phyloP scores from a whole-genome alignment of 2,113 vertebrate genomes.

The Psilopogon haemacephalus region DNA sequence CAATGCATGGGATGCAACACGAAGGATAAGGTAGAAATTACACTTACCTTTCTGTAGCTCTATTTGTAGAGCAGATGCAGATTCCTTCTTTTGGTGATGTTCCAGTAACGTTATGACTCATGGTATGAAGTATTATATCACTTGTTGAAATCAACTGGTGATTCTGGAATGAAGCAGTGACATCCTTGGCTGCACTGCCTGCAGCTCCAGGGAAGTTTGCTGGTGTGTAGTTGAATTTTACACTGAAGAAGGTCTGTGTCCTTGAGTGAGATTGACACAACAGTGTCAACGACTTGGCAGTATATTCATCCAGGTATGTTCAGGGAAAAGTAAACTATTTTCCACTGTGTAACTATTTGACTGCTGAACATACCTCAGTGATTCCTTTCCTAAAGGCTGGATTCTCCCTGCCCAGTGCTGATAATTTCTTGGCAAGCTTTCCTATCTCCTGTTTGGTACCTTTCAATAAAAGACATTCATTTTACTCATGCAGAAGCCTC shows the following conservation, averaged over 20 bases:
- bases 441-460: background rate
- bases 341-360: background rate
- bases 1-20: background rate
- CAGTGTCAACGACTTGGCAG: background rate
- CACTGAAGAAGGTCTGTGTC: background rate
- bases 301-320: background rate
- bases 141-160: background rate
- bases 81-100: background rate
- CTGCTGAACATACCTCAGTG: background rate
- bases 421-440: background rate
- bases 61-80: background rate
- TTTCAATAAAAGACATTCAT: background rate
- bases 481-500: conserved; percentile 35
- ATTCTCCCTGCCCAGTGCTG: background rate
- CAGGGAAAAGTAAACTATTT: background rate
- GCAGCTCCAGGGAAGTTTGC: background rate
- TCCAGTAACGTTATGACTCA: background rate
- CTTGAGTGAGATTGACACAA: background rate
- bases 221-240: background rate
- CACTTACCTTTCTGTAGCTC: background rate
- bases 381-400: background rate
- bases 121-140: conserved; percentile 14
- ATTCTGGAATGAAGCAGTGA: conserved; percentile 15
- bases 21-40: background rate
- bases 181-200: background rate